These are phyloP conservation scores for Athalia rosae DNA, from an alignment of 2,888 invertebrate genomes.

Conservation along the genomic window DNA sequence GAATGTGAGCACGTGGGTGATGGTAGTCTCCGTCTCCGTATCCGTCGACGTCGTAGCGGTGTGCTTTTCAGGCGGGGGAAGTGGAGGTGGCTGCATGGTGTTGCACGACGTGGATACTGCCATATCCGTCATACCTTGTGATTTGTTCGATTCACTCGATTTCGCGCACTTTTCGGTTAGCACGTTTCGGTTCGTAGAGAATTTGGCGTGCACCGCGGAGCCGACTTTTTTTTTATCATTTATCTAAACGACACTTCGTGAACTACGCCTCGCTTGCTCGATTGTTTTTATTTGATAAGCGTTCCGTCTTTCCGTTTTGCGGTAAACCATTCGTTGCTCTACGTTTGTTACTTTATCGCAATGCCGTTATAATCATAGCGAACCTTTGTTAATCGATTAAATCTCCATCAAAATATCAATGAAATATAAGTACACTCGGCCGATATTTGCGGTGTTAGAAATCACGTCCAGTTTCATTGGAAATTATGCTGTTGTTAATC, in stretches of 20 bases:
- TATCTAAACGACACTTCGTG: conserved; percentile 29
- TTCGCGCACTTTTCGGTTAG: neutral
- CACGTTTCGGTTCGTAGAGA: neutral
- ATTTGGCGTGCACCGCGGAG: neutral
- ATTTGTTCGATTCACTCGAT: neutral
- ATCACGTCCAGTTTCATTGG: neutral
- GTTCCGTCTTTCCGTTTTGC: conserved; percentile 40
- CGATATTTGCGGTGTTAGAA: neutral
- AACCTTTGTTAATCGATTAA: neutral
- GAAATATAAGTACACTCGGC: neutral
- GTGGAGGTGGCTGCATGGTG: conserved; percentile 59
- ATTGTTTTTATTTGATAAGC: conserved; percentile 20
- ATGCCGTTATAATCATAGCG: neutral
- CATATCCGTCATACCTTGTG: conserved; percentile 30
- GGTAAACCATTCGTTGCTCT: conserved; percentile 19
- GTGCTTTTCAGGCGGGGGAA: conserved; percentile 48
- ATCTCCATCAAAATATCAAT: too few relatives aligned
- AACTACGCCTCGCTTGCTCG: conserved; percentile 19
- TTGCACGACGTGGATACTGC: conserved; percentile 22
- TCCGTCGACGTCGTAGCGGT: conserved; percentile 46
- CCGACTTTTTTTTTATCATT: neutral
- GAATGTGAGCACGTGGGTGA: conserved; percentile 77
- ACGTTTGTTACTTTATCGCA: neutral
- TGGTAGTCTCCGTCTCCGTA: conserved; percentile 67
- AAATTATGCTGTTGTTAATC: neutral